A percentile compares a stretch with the other conserved stretches of the same genome.
Evolutionary conservation across 2,113 vertebrate genomes (phyloP).

Genomic region (Leucosticte australis): DNA sequence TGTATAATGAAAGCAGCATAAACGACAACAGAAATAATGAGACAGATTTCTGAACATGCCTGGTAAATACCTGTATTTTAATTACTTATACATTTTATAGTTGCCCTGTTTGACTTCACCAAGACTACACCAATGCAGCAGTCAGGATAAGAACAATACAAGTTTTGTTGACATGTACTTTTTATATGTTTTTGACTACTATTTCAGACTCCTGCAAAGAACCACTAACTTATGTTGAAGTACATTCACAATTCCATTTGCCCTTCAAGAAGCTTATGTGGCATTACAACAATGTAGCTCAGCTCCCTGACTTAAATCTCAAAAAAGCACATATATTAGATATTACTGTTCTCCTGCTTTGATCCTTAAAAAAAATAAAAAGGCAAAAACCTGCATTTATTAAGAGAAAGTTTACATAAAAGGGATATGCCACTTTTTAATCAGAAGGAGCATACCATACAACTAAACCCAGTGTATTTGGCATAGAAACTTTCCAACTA

Average conservation of each 20-base stretch:
- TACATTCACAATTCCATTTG: not conserved
- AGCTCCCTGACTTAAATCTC: not conserved
- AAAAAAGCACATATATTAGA: not conserved
- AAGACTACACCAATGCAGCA: not conserved
- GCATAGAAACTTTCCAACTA: not conserved
- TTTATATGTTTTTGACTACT: not conserved
- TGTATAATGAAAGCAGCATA: not conserved
- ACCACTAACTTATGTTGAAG: not conserved
- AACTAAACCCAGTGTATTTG: not conserved
- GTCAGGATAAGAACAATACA: not conserved
- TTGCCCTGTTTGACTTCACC: not conserved
- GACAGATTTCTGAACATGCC: not conserved
- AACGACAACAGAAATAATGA: not conserved
- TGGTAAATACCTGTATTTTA: not conserved
- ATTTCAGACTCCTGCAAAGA: not conserved
- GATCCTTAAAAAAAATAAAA: not conserved
- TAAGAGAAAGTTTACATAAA: not conserved
- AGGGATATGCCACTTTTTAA: not conserved
- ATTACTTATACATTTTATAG: not conserved
- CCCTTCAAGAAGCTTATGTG: not conserved
- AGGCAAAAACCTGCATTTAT: not conserved
- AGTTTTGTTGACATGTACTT: not conserved
- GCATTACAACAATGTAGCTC: not conserved
- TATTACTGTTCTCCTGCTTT: not conserved
- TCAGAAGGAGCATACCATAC: not conserved